These are phyloP conservation scores for Gymnodraco acuticeps DNA, from an alignment of 2,797 vertebrate species.

Conservation along the genomic window DNA sequence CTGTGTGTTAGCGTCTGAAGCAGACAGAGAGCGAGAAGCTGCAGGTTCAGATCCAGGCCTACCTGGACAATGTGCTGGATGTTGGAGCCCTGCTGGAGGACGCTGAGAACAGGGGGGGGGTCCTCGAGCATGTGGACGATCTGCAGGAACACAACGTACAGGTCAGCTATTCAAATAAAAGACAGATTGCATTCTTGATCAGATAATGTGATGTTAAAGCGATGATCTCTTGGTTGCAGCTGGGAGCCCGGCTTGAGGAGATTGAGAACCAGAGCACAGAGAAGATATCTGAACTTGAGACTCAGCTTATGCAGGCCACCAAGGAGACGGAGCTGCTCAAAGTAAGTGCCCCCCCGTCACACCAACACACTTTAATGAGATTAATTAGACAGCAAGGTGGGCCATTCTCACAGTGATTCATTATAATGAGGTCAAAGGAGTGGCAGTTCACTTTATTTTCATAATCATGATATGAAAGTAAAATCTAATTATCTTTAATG, in stretches of 20 bases:
- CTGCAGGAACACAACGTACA: conserved; percentile 88
- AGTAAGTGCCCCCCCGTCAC: conserved; percentile 65
- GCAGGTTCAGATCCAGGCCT: conserved; percentile 97
- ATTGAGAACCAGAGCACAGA: conserved; percentile 87
- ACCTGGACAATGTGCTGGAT: conserved; percentile 96
- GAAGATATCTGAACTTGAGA: conserved; percentile 92
- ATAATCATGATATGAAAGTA: conserved; percentile 10
- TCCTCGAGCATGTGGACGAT: conserved; percentile 92
- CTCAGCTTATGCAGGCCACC: conserved; percentile 92
- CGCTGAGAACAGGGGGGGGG: conserved; percentile 90
- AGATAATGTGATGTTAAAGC: not conserved
- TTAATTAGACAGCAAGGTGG: conserved; percentile 7
- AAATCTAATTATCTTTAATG: conserved; percentile 22
- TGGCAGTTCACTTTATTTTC: conserved; percentile 26
- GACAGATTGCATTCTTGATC: not conserved
- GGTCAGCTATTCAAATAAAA: conserved; percentile 58
- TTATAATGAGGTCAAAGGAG: conserved; percentile 29
- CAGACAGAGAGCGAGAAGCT: conserved; percentile 95
- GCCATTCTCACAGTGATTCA: not conserved
- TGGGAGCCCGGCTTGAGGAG: conserved; percentile 89
- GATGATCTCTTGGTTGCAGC: conserved; percentile 72
- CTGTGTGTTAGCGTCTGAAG: conserved; percentile 83
- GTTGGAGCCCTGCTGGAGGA: conserved; percentile 95
- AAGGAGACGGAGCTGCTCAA: conserved; percentile 91
- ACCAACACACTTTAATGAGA: not conserved